Conservation (phyloP, 1,140 invertebrate species). For the Probaryconus sp. region DNA sequence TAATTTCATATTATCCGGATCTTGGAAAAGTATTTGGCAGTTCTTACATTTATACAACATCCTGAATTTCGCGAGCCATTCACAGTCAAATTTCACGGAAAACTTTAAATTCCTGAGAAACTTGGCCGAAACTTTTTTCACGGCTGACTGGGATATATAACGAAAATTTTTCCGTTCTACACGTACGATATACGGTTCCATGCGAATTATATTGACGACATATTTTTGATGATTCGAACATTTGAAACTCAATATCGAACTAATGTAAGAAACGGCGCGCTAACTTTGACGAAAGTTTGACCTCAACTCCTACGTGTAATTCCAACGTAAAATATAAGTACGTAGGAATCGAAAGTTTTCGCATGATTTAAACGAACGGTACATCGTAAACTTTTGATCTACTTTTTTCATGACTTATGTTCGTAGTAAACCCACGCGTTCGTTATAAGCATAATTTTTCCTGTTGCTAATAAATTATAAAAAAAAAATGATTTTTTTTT, state of each 20-base stretch:
- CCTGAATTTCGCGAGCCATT: conserved; percentile 6
- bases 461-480: no score
- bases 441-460: no score
- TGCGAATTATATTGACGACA: conserved; percentile 30
- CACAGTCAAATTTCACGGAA: conserved; percentile 23
- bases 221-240: conserved; percentile 36
- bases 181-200: conserved; percentile 16
- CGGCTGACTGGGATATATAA: neutral
- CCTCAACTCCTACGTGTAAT: conserved; percentile 29
- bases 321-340: conserved; percentile 44
- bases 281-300: conserved; percentile 45
- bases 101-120: conserved; percentile 36
- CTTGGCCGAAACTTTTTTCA: conserved; percentile 9
- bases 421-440: conserved; percentile 20
- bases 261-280: conserved; percentile 14
- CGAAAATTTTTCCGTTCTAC: conserved; percentile 9
- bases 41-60: conserved; percentile 4
- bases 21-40: neutral
- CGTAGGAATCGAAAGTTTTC: conserved; percentile 53
- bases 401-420: conserved; percentile 43
- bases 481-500: no score
- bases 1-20: no score
- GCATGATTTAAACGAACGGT: conserved; percentile 52
- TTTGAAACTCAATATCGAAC: conserved; percentile 42
- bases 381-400: conserved; percentile 36